A percentile compares a stretch with the other conserved stretches of the same genome.
These are phyloP conservation scores for Cyrtodaria siliqua DNA, from an alignment of 2,888 invertebrate genomes.

Conservation along the genomic window DNA sequence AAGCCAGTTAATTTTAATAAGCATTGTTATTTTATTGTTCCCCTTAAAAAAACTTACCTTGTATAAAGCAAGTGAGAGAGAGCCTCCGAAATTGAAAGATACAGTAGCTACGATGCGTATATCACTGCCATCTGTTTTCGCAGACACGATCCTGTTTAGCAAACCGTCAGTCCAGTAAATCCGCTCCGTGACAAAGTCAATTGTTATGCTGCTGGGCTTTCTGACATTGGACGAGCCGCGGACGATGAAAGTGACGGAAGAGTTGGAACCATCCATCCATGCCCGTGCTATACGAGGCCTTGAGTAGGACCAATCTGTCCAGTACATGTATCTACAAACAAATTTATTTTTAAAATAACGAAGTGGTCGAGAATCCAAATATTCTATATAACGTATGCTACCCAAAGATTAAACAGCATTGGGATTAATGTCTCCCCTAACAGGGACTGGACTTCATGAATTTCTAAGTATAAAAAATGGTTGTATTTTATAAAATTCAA, in stretches of 20 bases:
- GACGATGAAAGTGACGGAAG: slow-evolving; percentile 82
- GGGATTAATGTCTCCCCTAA: no score
- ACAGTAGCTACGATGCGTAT: slow-evolving; percentile 87
- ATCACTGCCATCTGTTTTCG: slow-evolving; percentile 90
- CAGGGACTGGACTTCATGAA: no score
- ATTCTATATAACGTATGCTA: no score
- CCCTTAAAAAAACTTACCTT: slow-evolving; percentile 18
- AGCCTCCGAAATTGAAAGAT: no score
- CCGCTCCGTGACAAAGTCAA: slow-evolving; percentile 93
- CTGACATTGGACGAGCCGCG: slow-evolving; percentile 88
- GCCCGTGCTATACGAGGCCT: slow-evolving; percentile 93
- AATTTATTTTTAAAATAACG: no score
- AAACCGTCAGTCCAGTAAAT: slow-evolving; percentile 96
- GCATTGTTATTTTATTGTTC: no score
- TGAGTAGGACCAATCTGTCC: slow-evolving; percentile 95
- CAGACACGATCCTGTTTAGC: slow-evolving; percentile 92
- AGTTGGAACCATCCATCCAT: slow-evolving; percentile 91
- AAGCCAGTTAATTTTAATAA: no score
- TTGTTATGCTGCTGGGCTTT: slow-evolving; percentile 95
- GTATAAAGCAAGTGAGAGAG: not conserved
- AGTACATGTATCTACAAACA: slow-evolving; percentile 89
- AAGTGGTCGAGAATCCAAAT: no score
- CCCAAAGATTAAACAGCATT: no score
- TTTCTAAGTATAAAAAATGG: no score
- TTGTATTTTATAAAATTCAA: no score